These are phyloP conservation scores for Ophion obscuratus DNA, from an alignment of 2,888 invertebrate species.

Conservation along the genomic window DNA sequence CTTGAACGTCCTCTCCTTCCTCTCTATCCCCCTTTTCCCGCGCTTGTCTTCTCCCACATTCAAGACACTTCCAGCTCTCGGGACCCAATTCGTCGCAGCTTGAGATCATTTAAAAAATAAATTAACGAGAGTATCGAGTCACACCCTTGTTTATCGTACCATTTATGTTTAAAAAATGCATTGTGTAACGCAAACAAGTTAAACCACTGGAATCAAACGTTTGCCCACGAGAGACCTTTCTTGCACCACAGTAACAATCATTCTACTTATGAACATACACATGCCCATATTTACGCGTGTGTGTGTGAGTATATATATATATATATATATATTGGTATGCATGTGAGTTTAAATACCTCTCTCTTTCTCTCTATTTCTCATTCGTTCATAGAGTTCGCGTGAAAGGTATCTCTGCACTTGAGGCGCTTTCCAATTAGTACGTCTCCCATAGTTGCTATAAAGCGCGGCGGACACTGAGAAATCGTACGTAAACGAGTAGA, in stretches of 20 bases:
- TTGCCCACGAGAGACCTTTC: conserved; percentile 42
- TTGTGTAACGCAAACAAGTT: background rate
- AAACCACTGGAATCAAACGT: conserved; percentile 37
- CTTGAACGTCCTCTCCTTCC: conserved; percentile 9
- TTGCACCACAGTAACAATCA: conserved; percentile 18
- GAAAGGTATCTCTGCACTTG: conserved; percentile 79
- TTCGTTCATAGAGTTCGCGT: conserved; percentile 72
- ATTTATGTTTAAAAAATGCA: background rate
- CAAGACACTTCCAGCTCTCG: conserved; percentile 19
- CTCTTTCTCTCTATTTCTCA: conserved; percentile 42
- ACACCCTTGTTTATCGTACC: conserved; percentile 17
- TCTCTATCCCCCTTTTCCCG: background rate
- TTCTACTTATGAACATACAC: conserved; percentile 25
- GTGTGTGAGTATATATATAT: background rate
- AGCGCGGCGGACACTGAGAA: conserved; percentile 60
- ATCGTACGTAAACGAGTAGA: conserved; percentile 38
- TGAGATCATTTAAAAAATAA: conserved; percentile 41
- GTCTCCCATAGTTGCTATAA: conserved; percentile 54
- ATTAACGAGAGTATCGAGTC: conserved; percentile 33
- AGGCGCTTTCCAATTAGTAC: conserved; percentile 76
- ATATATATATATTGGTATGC: background rate
- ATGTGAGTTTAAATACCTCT: conserved; percentile 33
- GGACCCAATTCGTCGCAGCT: conserved; percentile 13
- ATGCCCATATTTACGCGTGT: background rate
- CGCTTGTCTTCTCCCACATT: conserved; percentile 20